Conservation (phyloP, 2,113 vertebrate species). For the Fregata magnificens region DNA sequence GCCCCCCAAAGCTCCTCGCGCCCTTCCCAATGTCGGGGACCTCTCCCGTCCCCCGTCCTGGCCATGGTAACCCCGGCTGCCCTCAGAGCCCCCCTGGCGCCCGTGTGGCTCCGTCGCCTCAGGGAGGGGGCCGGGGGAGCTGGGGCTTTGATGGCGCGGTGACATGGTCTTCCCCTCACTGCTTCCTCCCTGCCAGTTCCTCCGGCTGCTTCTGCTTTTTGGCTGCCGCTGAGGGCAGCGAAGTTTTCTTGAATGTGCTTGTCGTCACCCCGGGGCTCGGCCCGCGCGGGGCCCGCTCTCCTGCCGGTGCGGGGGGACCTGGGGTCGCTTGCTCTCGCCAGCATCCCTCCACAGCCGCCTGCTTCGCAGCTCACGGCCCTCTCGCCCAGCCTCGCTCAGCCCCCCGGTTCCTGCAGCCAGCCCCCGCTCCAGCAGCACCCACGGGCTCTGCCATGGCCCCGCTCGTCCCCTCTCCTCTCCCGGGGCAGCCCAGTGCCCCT, state of each 20-base stretch:
- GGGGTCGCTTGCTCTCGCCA: neutral
- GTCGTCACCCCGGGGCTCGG: fast-evolving
- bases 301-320: fast-evolving
- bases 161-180: fast-evolving
- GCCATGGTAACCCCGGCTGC: neutral
- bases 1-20: fast-evolving
- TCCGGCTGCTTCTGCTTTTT: neutral
- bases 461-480: neutral
- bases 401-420: neutral
- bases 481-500: too few relatives aligned
- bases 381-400: fast-evolving
- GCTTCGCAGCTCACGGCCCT: neutral
- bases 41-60: fast-evolving
- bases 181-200: slow-evolving; percentile 5
- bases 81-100: fast-evolving
- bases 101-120: fast-evolving
- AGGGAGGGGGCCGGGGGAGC: neutral
- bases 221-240: fast-evolving
- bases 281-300: fast-evolving
- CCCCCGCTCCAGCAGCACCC: neutral
- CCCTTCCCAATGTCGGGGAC: fast-evolving
- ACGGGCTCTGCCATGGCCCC: fast-evolving
- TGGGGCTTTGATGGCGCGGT: fast-evolving
- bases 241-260: neutral
- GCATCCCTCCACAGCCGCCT: neutral